Evolutionary conservation across 2,797 vertebrate genomes (phyloP).

Genomic region (Falco naumanni): DNA sequence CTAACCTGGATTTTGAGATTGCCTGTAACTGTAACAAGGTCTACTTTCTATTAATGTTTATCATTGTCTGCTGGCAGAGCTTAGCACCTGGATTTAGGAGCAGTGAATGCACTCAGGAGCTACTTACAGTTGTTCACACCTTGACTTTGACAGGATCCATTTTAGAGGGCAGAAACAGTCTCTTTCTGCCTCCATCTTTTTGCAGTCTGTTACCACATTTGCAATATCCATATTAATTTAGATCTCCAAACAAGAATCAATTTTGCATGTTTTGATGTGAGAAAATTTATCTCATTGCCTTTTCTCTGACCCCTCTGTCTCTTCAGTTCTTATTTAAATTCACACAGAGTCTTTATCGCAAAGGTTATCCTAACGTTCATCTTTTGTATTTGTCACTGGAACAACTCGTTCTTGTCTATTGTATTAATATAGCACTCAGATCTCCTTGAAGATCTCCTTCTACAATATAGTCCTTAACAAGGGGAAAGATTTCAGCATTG

Average conservation of each 20-base stretch:
- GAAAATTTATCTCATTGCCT: constrained; percentile 30
- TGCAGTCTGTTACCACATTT: not conserved
- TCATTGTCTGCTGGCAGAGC: not conserved
- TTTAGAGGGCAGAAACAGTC: not conserved
- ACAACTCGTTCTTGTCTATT: constrained; percentile 64
- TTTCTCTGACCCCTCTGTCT: not conserved
- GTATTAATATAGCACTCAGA: constrained; percentile 25
- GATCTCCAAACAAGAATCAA: not conserved
- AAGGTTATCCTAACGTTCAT: constrained; percentile 55
- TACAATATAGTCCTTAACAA: not conserved
- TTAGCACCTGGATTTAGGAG: not conserved
- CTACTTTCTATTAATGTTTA: not conserved
- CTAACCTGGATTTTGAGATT: not conserved
- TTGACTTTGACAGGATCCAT: not conserved
- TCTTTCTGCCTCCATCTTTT: not conserved
- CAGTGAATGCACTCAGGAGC: not conserved
- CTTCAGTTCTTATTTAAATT: constrained; percentile 63
- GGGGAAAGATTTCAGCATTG: not conserved
- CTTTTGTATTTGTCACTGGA: constrained; percentile 67
- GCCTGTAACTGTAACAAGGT: not conserved
- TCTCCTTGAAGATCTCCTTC: constrained; percentile 57
- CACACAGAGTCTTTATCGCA: constrained; percentile 36
- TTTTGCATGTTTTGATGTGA: constrained; percentile 32
- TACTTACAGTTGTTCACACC: not conserved
- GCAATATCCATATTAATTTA: not conserved